phyloP scores from a whole-genome alignment of 2,797 vertebrate species.

The Mus minutoides region DNA sequence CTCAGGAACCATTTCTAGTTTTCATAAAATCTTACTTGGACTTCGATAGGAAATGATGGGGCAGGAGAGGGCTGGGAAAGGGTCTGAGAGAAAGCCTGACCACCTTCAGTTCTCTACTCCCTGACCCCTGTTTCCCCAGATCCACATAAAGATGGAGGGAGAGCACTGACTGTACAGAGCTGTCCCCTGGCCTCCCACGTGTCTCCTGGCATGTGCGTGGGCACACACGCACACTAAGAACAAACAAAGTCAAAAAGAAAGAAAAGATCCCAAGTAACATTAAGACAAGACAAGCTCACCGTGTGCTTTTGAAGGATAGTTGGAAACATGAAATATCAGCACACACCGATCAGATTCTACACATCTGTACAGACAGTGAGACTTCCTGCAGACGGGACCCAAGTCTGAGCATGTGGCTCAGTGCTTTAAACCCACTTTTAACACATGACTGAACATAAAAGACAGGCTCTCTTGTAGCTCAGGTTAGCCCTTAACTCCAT shows the following conservation, averaged over 20 bases:
- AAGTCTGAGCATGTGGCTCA: background rate
- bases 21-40: background rate
- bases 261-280: constrained; percentile 22
- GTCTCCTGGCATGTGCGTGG: background rate
- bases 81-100: background rate
- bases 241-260: background rate
- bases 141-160: background rate
- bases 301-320: background rate
- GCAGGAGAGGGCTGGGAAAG: background rate
- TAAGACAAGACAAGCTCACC: background rate
- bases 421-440: background rate
- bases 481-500: background rate
- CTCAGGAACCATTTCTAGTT: constrained; percentile 9
- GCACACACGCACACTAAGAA: background rate
- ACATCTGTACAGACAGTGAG: background rate
- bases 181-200: background rate
- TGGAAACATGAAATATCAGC: background rate
- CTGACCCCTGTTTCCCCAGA: too few species aligned
- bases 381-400: background rate
- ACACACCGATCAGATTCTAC: background rate
- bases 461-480: background rate
- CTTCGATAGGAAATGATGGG: constrained; percentile 9
- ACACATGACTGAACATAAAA: background rate
- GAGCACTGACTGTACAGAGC: background rate
- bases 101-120: background rate